Evolutionary conservation across 2,888 invertebrate species (phyloP).

Genomic region (Acanthoscelides obtectus): DNA sequence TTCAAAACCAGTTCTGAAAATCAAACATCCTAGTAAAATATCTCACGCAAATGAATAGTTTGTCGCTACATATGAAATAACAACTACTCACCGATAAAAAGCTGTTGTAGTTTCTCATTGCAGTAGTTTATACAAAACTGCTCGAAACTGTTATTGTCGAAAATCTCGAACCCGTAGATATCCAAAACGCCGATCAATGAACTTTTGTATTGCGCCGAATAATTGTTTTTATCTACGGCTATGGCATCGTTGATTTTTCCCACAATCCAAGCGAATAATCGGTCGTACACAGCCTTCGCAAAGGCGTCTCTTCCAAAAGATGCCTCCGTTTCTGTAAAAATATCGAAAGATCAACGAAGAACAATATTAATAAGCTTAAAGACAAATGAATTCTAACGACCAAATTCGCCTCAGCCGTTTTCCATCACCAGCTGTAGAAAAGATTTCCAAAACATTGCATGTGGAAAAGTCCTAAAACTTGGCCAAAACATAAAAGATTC

Average conservation of each 20-base stretch:
- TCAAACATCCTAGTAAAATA: too few relatives aligned
- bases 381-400: too few relatives aligned
- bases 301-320: slow-evolving; percentile 87
- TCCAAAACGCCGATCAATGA: slow-evolving; percentile 93
- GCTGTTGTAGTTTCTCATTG: slow-evolving; percentile 96
- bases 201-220: slow-evolving; percentile 57
- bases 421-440: too few relatives aligned
- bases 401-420: too few relatives aligned
- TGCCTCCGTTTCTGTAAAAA: slow-evolving; percentile 63
- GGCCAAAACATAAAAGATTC: too few relatives aligned
- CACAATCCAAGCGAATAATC: slow-evolving; percentile 93
- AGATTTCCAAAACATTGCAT: too few relatives aligned
- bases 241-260: slow-evolving; percentile 88
- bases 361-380: too few relatives aligned
- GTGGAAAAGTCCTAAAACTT: too few relatives aligned
- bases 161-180: slow-evolving; percentile 98
- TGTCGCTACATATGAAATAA: slow-evolving; percentile 4
- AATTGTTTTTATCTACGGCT: slow-evolving; percentile 59
- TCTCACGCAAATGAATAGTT: too few relatives aligned
- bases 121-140: slow-evolving; percentile 99
- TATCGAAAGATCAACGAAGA: too few relatives aligned
- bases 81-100: slow-evolving; percentile 76
- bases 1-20: slow-evolving; percentile 85
- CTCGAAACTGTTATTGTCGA: slow-evolving; percentile 95
- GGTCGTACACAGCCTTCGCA: slow-evolving; percentile 93